These are phyloP conservation scores for Arizona elegans DNA, from an alignment of 2,113 vertebrate species.

Conservation along the genomic window DNA sequence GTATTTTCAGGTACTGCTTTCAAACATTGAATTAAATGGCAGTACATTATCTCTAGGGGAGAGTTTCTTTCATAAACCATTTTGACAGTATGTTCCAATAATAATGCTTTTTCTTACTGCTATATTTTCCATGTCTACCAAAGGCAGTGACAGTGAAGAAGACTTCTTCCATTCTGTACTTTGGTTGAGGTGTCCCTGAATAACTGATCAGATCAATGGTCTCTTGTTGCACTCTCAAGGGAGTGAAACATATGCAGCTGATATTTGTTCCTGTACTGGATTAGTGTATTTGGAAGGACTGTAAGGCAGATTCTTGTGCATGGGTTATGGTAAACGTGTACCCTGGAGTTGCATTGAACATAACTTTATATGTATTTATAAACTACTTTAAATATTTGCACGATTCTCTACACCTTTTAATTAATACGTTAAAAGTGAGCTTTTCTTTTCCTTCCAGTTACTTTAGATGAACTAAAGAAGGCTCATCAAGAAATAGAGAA, in stretches of 20 bases:
- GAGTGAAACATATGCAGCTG: not conserved
- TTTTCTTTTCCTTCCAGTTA: conserved; percentile 64
- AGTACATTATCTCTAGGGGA: not conserved
- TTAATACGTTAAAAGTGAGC: not conserved
- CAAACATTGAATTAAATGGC: not conserved
- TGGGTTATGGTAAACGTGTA: not conserved
- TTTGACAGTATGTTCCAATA: not conserved
- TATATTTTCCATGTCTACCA: not conserved
- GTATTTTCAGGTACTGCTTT: not conserved
- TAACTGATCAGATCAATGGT: not conserved
- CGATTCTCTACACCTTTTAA: not conserved
- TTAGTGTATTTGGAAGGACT: not conserved
- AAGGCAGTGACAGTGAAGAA: not conserved
- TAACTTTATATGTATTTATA: not conserved
- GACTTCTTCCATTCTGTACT: not conserved
- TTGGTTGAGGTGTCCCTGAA: not conserved
- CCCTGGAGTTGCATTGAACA: not conserved
- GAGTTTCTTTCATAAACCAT: not conserved
- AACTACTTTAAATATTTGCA: not conserved
- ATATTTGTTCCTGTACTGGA: not conserved
- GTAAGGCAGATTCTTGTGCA: not conserved
- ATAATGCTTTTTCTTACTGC: not conserved
- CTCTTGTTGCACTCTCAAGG: not conserved
- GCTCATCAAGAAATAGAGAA: conserved; percentile 82
- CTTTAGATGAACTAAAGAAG: conserved; percentile 83